Percentiles rank a stretch among this genome's conserved stretches.
Evolutionary conservation across 2,888 invertebrate genomes (phyloP).

Genomic region (Drosophila prostipennis): DNA sequence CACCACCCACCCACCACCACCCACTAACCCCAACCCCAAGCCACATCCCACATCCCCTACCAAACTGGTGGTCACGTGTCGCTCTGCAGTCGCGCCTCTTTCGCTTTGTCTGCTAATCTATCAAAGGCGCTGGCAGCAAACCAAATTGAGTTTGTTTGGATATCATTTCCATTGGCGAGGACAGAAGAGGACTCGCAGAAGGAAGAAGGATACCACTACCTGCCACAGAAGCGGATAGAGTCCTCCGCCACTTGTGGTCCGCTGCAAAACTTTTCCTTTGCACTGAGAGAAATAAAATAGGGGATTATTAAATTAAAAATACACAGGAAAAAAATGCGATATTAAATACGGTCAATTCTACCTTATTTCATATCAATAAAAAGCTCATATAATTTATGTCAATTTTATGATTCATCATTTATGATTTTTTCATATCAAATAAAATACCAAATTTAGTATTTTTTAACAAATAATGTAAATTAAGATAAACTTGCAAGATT

Average conservation of each 20-base stretch:
- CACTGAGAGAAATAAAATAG: not conserved
- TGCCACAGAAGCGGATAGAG: slow-evolving; percentile 58
- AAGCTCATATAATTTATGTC: too few species aligned
- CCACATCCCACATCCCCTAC: slow-evolving; percentile 1
- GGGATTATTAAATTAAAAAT: too few species aligned
- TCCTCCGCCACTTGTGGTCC: slow-evolving; percentile 40
- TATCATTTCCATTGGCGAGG: slow-evolving; percentile 57
- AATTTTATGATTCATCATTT: too few species aligned
- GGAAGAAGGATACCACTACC: slow-evolving; percentile 47
- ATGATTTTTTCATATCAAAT: too few species aligned
- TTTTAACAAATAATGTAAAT: too few species aligned
- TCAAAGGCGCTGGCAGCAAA: slow-evolving; percentile 72
- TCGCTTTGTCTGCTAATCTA: slow-evolving; percentile 82
- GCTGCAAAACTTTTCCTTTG: not conserved
- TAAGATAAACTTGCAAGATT: too few species aligned
- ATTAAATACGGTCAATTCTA: too few species aligned
- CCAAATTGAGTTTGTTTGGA: slow-evolving; percentile 77
- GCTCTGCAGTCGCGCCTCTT: slow-evolving; percentile 66
- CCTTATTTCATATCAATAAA: too few species aligned
- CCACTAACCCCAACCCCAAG: not conserved
- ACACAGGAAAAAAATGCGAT: too few species aligned
- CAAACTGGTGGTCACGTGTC: slow-evolving; percentile 64
- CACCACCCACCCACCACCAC: slow-evolving; percentile 7
- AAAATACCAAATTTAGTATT: too few species aligned
- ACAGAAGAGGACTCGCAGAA: slow-evolving; percentile 14